Evolutionary conservation across 2,797 vertebrate species (phyloP), one percentile per base, ranked within the genome.

Genomic region (Thaleichthys pacificus): DNA sequence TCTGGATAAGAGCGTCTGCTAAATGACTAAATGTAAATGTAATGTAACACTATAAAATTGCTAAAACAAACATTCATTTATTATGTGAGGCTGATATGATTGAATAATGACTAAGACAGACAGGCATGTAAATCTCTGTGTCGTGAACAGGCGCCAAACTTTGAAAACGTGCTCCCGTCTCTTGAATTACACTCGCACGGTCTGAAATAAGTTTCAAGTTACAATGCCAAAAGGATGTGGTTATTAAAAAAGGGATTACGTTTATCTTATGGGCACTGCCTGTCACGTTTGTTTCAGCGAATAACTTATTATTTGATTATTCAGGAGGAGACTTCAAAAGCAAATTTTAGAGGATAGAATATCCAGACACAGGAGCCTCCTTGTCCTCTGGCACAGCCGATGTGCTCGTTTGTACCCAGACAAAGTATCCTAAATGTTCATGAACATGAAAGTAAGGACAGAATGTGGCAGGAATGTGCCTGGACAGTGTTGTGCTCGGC

Each of bases 181-280:
- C 61, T 62, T 62, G 17, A 62, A 7, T 38, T 38, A 35, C 35
- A 42, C 22, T 49, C n/a, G 24, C 12, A n/a, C 5, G 17, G 42
- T 24, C 35, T 21, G 19, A 24, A 47, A 66, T 47, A 12, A 24
- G 38, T 12, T 66, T 66, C 14, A 65, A 21, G 19, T 65, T n/a
- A 47, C 64, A 38, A 35, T 35, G 62, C 19, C 30, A 38, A 38
- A 64, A n/a, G 1, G 62, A 38, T 64, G 14, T 64, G 62, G n/a
- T 2, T 64, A 64, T 61, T 64, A 64, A 64, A 64, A 64, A 38
- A 42, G 62, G 62, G 32, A 64, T 64, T 64, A 42, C 17, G n/a
- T 64, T 64, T 21, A 64, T 35, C 6, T 35, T 63, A 38, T 63
- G 28, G 28, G 8, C 19, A n/a, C 35, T 38, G 32, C 51, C 17